Evolutionary conservation across 2,888 invertebrate species (phyloP).

Genomic region (Gari tellinella): DNA sequence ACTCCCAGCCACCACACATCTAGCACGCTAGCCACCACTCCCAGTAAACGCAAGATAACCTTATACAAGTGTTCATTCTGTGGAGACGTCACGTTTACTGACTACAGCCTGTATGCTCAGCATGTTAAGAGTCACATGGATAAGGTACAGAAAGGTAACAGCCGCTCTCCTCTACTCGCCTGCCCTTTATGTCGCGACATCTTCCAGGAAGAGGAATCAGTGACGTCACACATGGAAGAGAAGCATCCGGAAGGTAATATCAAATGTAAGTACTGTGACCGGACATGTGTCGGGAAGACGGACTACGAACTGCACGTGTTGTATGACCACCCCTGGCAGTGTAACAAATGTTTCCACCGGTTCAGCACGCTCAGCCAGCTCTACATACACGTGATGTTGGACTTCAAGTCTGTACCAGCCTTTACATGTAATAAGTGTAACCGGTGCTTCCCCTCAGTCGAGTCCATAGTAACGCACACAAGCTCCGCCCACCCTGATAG

Average conservation of each 20-base stretch:
- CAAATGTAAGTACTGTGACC: neutral
- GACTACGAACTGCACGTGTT: constrained; percentile 8
- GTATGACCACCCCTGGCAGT: constrained; percentile 11
- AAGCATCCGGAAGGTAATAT: neutral
- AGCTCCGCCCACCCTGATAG: neutral
- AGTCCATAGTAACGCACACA: neutral
- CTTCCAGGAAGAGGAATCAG: constrained; percentile 1
- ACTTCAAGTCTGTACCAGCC: neutral
- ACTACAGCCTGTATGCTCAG: neutral
- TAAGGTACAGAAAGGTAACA: neutral
- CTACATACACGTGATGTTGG: constrained; percentile 1
- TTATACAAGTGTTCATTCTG: neutral
- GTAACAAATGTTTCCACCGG: constrained; percentile 4
- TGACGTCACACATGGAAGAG: neutral
- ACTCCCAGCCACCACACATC: no score
- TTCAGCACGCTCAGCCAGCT: neutral
- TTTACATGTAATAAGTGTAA: no score
- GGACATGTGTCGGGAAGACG: neutral
- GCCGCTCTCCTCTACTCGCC: neutral
- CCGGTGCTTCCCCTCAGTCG: no score
- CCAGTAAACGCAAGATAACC: no score
- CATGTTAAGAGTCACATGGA: no score
- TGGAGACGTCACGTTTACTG: no score
- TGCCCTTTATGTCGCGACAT: constrained; percentile 9
- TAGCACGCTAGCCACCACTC: no score